Percentiles rank a stretch among this genome's conserved stretches.
These are phyloP conservation scores for Octomys mimax DNA, from an alignment of 2,797 vertebrate genomes.

Conservation along the genomic window DNA sequence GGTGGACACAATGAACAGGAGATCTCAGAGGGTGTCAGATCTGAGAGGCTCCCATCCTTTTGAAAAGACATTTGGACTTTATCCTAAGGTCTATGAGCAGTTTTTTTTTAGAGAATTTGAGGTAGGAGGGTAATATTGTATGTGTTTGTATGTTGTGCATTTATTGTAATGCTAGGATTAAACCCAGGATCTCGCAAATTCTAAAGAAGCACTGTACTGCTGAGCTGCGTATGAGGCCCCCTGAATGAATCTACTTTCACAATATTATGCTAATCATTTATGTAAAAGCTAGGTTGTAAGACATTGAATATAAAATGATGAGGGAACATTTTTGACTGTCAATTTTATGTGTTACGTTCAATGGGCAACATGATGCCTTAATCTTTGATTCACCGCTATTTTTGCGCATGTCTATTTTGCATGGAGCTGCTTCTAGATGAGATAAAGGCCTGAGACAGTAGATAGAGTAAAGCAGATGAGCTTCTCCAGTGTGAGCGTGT, in stretches of 20 bases:
- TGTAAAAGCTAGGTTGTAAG: background rate
- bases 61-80: background rate
- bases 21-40: background rate
- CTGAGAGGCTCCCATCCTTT: background rate
- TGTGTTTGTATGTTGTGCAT: background rate
- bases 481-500: background rate
- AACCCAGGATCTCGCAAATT: background rate
- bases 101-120: background rate
- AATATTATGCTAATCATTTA: background rate
- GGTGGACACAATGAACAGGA: background rate
- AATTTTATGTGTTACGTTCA: background rate
- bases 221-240: background rate
- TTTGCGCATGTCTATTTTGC: background rate
- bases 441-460: background rate
- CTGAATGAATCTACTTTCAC: background rate
- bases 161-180: background rate
- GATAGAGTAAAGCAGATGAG: background rate
- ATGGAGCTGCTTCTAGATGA: background rate
- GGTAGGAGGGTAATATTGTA: background rate
- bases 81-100: background rate
- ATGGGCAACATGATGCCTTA: too few species aligned
- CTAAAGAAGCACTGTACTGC: background rate
- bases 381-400: background rate
- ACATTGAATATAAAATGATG: background rate
- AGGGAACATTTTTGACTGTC: background rate